phyloP scores from a whole-genome alignment of 2,888 invertebrate species.

The Drosophila monieri region DNA sequence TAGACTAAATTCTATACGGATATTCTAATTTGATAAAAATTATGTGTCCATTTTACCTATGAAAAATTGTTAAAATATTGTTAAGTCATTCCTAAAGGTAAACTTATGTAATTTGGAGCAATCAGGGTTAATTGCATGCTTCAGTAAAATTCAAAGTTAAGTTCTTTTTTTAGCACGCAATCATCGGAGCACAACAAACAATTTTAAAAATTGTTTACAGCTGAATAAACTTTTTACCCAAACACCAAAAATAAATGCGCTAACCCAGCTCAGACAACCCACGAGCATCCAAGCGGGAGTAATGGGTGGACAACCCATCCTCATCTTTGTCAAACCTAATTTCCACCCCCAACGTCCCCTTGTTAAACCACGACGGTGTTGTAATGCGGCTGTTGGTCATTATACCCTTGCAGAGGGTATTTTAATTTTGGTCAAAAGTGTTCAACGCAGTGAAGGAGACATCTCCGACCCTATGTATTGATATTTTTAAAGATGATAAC shows the following conservation, averaged over 20 bases:
- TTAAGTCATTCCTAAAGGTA: too few relatives aligned
- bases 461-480: too few relatives aligned
- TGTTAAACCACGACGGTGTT: background rate
- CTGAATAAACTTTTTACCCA: conserved; percentile 61
- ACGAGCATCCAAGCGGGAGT: conserved; percentile 2
- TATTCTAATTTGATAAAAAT: too few relatives aligned
- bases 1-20: too few relatives aligned
- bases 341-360: background rate
- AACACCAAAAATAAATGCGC: conserved; percentile 71
- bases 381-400: background rate
- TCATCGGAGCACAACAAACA: conserved; percentile 44
- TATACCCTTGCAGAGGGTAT: too few relatives aligned
- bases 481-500: too few relatives aligned
- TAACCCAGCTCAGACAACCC: conserved; percentile 36
- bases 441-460: too few relatives aligned
- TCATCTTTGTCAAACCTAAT: background rate
- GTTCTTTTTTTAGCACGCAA: conserved; percentile 38
- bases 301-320: background rate
- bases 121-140: conserved; percentile 32
- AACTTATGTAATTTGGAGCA: background rate
- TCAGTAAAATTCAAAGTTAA: conserved; percentile 59
- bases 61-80: too few relatives aligned
- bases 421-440: too few relatives aligned
- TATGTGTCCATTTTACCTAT: too few relatives aligned
- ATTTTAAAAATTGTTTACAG: conserved; percentile 67